Evolutionary conservation across 2,797 vertebrate species (phyloP), one percentile per base, ranked within the genome.

Genomic region (Arnoldichthys spilopterus): DNA sequence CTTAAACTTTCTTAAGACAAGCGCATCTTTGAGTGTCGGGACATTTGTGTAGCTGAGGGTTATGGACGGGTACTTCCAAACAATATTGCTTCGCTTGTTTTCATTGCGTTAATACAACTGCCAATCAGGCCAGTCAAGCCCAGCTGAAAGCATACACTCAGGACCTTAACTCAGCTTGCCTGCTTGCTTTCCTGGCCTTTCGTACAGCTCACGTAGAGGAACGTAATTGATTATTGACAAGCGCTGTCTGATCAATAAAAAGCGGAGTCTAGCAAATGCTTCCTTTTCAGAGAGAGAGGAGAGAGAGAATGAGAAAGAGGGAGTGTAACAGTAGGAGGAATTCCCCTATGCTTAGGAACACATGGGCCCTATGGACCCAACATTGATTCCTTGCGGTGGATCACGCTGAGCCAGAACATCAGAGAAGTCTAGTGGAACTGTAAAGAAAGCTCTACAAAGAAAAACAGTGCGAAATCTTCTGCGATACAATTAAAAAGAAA

Each of bases 351-450:
- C 79, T 83, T 83, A 85, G 83, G 85, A 87, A 87, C 79, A 73
- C 72, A 86, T 90, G 91, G 88, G 86, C 61, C 15, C 87, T 87
- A 89, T 89, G 89, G 87, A 87, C 84, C 84, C 86, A 67, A 83
- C 88, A 90, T 76, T 81, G 85, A 87, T 89, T 92, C 90, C 88
- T 87, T 88, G 82, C 84, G 89, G 86, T 88, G 86, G 87, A 87
- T 90, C 89, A 90, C 85, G 88, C 90, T 89, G 85, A 87, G 81
- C 56, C 20, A n/a, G 82, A 84, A 88, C 81, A 87, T 84, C 79
- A 68, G 54, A 54, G 76, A 70, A 73, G 49, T n/a, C 16, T 87
- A 6, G 2, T 78, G 79, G 78, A 85, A 71, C 40, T 49, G 3
- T 22, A 73, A 43, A 73, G 68, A 67, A 62, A 69, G 71, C 16